Evolutionary conservation across 2,797 vertebrate genomes (phyloP), one percentile per base, ranked within the genome.

Genomic region (Lepus oiostolus): DNA sequence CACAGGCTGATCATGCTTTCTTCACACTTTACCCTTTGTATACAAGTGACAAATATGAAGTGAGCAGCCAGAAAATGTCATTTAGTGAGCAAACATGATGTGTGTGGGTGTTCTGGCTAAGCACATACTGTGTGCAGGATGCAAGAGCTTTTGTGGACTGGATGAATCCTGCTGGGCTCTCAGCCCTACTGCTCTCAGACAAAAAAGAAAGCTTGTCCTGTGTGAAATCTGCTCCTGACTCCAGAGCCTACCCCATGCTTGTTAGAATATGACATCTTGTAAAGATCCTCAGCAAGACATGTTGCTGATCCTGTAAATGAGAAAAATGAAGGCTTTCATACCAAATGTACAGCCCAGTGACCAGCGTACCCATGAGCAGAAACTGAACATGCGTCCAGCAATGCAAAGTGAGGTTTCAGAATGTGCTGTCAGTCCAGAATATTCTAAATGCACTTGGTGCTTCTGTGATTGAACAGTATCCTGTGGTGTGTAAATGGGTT

Each of bases 51-150:
- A 98, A 98, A 98, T 97, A 98, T 97, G 97, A 98, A 97, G 97
- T 97, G 98, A 98, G 94, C 96, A 98, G 97, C 97, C 98, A 98
- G 98, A 98, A 98, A 98, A 98, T 98, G 97, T 95, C 96, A 95
- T 98, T 98, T 97, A 88, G 95, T 96, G 97, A 96, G 97, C 95
- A 93, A 87, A 24, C 89, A 92, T 75, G 94, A 91, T 93, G 81
- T 71, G 81, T 71, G 94, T 67, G 93, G 82, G 94, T 91, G 96
- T 93, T 95, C 94, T 88, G 91, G 97, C 96, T 97, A 96, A 97
- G 97, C 84, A 85, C 80, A 96, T 79, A 95, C 98, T 97, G 95
- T 94, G 85, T 96, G 97, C 88, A 88, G 83, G 92, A 87, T 79
- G 80, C 97, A 97, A 97, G 91, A 68, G 88, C 98, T 98, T 98